Conservation (phyloP, 2,797 vertebrate genomes). For the Garrulus glandarius region DNA sequence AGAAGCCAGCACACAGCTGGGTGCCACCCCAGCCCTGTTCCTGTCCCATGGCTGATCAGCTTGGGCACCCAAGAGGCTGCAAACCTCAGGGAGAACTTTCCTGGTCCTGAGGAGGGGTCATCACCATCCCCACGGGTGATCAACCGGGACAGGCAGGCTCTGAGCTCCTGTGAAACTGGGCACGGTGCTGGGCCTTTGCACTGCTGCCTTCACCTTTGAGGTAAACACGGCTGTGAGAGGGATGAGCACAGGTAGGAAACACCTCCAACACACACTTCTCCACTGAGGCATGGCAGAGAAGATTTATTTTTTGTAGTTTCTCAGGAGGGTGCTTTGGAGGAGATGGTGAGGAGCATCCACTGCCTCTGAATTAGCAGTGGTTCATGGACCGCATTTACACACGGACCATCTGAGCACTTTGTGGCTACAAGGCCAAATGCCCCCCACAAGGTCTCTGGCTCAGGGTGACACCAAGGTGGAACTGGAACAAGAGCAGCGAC, state of each 20-base stretch:
- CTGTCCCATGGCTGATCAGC: accelerated
- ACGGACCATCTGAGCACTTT: accelerated
- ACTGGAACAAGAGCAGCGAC: accelerated
- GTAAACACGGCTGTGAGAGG: not conserved
- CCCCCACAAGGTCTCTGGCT: not conserved
- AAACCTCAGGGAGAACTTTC: not conserved
- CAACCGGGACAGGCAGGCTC: not conserved
- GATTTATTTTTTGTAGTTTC: not conserved
- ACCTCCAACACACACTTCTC: not conserved
- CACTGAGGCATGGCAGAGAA: not conserved
- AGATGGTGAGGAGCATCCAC: not conserved
- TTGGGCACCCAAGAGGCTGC: not conserved
- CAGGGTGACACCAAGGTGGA: not conserved
- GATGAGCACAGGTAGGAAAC: accelerated
- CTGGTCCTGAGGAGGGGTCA: not conserved
- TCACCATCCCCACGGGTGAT: accelerated
- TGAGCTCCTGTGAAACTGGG: accelerated
- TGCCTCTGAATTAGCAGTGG: not conserved
- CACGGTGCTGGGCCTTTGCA: accelerated
- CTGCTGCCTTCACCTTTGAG: not conserved
- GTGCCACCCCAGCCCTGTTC: not conserved
- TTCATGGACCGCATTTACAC: accelerated
- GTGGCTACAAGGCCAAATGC: not conserved
- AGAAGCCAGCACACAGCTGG: accelerated
- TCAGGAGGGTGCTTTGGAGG: not conserved